phyloP scores from a whole-genome alignment of 37 sponge, comb jelly and placozoan genomes.

The Tethya wilhelma region DNA sequence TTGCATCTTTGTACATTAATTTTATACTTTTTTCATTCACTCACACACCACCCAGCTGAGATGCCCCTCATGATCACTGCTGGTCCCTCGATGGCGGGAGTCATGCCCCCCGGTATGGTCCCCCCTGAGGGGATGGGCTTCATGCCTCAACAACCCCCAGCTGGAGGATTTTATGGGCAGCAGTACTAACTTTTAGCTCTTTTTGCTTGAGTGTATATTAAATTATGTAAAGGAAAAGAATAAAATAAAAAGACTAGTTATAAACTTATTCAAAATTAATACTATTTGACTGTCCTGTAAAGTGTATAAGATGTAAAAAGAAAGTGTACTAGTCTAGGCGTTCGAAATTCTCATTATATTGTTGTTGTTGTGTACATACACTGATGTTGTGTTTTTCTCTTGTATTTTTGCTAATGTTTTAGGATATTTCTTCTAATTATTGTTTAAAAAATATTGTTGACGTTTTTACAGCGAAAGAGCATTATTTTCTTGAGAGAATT shows the following conservation, averaged over 20 bases:
- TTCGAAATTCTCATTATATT: too few species aligned
- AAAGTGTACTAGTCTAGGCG: too few species aligned
- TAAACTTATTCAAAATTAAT: too few species aligned
- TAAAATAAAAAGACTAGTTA: too few species aligned
- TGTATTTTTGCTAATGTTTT: too few species aligned
- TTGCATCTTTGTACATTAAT: not conserved
- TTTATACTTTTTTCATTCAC: conserved; percentile 18
- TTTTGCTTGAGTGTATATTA: conserved; percentile 1
- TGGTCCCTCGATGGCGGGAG: conserved; percentile 74
- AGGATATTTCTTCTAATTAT: conserved; percentile 6
- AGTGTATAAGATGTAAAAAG: too few species aligned
- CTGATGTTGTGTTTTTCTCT: too few species aligned
- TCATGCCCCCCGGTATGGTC: conserved; percentile 41
- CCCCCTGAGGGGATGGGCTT: conserved; percentile 26
- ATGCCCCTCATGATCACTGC: conserved; percentile 93
- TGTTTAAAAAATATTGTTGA: not conserved
- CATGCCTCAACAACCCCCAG: conserved; percentile 16
- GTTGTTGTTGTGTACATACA: too few species aligned
- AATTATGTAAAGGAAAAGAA: not conserved
- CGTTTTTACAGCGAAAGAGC: not conserved
- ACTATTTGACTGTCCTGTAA: too few species aligned
- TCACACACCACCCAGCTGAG: conserved; percentile 48
- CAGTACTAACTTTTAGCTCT: not conserved
- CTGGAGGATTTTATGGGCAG: not conserved
- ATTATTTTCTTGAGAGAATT: not conserved